Evolutionary conservation across 2,888 invertebrate species (phyloP).

Genomic region (Allolobophora icterica): DNA sequence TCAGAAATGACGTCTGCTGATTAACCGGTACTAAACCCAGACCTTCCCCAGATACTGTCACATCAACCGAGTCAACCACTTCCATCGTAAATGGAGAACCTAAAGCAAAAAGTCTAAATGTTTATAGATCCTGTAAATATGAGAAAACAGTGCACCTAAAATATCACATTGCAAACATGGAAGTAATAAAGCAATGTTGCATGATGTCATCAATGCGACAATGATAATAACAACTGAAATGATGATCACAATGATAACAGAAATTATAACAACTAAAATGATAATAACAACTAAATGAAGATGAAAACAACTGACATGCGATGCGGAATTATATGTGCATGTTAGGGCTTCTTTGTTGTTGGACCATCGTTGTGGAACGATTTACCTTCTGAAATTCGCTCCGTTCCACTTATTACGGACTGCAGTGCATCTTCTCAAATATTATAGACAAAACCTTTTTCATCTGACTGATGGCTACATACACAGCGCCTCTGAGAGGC

Average conservation of each 20-base stretch:
- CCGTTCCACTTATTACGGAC: no score
- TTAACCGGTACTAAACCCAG: conserved; percentile 72
- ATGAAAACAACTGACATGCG: no score
- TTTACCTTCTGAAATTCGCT: no score
- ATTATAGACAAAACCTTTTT: no score
- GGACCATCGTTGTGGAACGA: no score
- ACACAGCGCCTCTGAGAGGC: no score
- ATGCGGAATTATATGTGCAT: no score
- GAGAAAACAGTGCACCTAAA: background rate
- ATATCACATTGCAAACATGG: background rate
- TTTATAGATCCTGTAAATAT: background rate
- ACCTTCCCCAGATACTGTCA: conserved; percentile 72
- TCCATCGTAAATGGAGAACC: conserved; percentile 63
- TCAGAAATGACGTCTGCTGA: conserved; percentile 70
- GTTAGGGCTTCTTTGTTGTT: no score
- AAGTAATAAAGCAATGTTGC: background rate
- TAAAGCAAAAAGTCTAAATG: conserved; percentile 41
- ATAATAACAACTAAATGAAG: background rate
- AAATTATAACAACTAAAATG: background rate
- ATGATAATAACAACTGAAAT: conserved; percentile 7
- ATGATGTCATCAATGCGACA: background rate
- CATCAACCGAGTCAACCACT: conserved; percentile 69
- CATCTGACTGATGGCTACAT: no score
- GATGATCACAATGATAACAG: background rate
- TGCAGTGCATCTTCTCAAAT: no score